Percentiles rank a stretch among this genome's conserved stretches.
Evolutionary conservation across 2,888 invertebrate genomes (phyloP).

Genomic region (Conops quadrifasciatus): DNA sequence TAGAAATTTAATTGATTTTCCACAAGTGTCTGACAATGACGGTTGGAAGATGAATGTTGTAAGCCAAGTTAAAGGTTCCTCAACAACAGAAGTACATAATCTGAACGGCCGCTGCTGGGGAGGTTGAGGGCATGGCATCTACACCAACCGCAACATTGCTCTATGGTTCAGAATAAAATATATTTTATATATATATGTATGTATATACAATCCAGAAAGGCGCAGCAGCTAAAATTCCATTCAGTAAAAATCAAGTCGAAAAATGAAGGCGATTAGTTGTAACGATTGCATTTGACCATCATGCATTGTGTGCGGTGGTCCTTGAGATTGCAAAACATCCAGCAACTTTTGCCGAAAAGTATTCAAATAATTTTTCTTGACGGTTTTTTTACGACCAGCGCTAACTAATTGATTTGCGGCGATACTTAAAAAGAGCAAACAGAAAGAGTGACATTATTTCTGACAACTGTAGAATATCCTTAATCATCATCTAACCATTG

Average conservation of each 20-base stretch:
- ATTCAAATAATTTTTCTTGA: too few species aligned
- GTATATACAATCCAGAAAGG: neutral
- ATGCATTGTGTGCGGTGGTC: too few species aligned
- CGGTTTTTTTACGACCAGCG: too few species aligned
- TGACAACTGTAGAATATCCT: too few species aligned
- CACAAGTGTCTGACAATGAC: constrained; percentile 1
- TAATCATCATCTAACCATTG: too few species aligned
- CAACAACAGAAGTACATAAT: neutral
- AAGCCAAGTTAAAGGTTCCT: constrained; percentile 17
- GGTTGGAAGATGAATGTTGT: neutral
- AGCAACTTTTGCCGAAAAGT: too few species aligned
- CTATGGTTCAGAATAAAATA: neutral
- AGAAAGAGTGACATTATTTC: too few species aligned
- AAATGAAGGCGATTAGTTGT: too few species aligned
- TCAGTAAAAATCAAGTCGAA: neutral
- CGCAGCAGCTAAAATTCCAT: constrained; percentile 10
- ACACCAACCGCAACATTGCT: constrained; percentile 5
- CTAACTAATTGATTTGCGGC: too few species aligned
- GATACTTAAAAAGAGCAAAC: too few species aligned
- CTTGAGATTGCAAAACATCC: too few species aligned
- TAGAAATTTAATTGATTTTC: constrained; percentile 31
- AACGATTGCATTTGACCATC: too few species aligned
- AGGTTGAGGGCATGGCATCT: neutral
- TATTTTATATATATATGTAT: constrained; percentile 11
- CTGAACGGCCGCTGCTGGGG: neutral